Percentiles rank a stretch among this genome's conserved stretches.
phyloP scores from a whole-genome alignment of 2,888 invertebrate species.

The Drosophila subquinaria region DNA sequence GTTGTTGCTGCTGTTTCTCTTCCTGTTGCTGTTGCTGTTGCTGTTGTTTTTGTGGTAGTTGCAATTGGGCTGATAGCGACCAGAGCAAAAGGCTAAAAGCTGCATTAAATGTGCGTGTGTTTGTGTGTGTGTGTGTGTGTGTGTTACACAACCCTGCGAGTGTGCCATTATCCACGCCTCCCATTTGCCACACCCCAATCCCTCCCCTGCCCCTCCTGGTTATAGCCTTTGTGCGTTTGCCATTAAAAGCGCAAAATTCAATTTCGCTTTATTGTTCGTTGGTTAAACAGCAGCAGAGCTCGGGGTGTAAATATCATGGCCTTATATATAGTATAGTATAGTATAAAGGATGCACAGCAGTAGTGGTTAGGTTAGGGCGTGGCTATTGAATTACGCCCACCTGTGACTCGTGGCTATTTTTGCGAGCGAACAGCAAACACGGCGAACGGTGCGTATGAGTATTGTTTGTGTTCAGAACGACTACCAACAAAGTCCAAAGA shows the following conservation, averaged over 20 bases:
- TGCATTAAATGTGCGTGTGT: slow-evolving; percentile 46
- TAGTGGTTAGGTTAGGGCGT: slow-evolving; percentile 47
- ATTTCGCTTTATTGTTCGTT: slow-evolving; percentile 78
- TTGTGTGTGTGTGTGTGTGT: slow-evolving; percentile 17
- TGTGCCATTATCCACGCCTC: slow-evolving; percentile 32
- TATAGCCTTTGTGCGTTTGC: slow-evolving; percentile 67
- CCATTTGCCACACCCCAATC: background rate
- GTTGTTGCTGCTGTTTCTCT: slow-evolving; percentile 30
- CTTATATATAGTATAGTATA: slow-evolving; percentile 8
- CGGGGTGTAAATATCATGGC: slow-evolving; percentile 49
- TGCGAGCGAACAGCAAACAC: slow-evolving; percentile 13
- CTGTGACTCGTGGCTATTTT: slow-evolving; percentile 64
- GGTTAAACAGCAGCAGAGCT: slow-evolving; percentile 68
- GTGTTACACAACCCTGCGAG: slow-evolving; percentile 33
- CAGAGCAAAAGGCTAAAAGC: slow-evolving; percentile 45
- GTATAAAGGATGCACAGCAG: background rate
- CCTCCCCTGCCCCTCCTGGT: background rate
- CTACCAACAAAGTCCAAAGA: background rate
- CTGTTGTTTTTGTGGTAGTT: slow-evolving; percentile 18
- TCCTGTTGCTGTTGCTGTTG: slow-evolving; percentile 11
- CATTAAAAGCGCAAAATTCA: slow-evolving; percentile 80
- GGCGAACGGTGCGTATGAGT: slow-evolving; percentile 56
- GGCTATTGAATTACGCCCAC: slow-evolving; percentile 74
- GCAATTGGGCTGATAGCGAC: slow-evolving; percentile 23
- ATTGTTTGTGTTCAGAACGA: slow-evolving; percentile 45